These are phyloP conservation scores for Neuroterus valhalla DNA, from an alignment of 1,140 invertebrate genomes.

Conservation along the genomic window DNA sequence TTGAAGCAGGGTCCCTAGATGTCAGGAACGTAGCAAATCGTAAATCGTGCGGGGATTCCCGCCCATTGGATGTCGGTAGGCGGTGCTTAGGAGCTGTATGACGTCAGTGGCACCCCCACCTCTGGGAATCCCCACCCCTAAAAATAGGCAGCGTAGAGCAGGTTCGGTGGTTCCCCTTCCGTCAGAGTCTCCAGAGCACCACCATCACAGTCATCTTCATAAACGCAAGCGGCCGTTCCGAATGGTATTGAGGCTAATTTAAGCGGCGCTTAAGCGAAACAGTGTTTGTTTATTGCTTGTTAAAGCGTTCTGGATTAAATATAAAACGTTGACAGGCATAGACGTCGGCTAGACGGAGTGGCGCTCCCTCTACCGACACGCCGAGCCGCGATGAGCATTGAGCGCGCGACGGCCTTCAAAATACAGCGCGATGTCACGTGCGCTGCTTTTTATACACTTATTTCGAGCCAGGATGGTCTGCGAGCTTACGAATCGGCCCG, in stretches of 20 bases:
- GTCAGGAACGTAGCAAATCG: slow-evolving; percentile 61
- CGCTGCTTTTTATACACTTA: slow-evolving; percentile 4
- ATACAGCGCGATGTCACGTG: slow-evolving; percentile 12
- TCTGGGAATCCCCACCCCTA: neutral
- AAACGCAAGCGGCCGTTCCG: slow-evolving; percentile 72
- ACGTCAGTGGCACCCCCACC: slow-evolving; percentile 56
- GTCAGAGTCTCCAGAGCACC: slow-evolving; percentile 62
- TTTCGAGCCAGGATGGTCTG: neutral
- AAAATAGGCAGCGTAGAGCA: neutral
- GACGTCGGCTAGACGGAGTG: slow-evolving; percentile 73
- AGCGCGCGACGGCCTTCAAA: slow-evolving; percentile 45
- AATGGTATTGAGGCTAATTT: slow-evolving; percentile 75
- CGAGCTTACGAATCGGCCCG: neutral
- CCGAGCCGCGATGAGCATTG: slow-evolving; percentile 31
- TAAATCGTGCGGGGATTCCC: slow-evolving; percentile 73
- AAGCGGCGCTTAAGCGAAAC: slow-evolving; percentile 72
- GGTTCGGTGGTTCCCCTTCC: slow-evolving; percentile 53
- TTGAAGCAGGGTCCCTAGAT: slow-evolving; percentile 66
- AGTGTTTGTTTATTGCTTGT: slow-evolving; percentile 75
- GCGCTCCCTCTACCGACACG: slow-evolving; percentile 60
- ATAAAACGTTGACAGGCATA: slow-evolving; percentile 73
- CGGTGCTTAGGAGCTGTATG: slow-evolving; percentile 65
- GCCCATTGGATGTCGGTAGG: slow-evolving; percentile 70
- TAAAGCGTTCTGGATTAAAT: slow-evolving; percentile 74
- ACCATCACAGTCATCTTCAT: slow-evolving; percentile 73